A percentile compares a stretch with the other conserved stretches of the same genome.
Conservation (phyloP, 2,113 vertebrate species). For the Hylia prasina region DNA sequence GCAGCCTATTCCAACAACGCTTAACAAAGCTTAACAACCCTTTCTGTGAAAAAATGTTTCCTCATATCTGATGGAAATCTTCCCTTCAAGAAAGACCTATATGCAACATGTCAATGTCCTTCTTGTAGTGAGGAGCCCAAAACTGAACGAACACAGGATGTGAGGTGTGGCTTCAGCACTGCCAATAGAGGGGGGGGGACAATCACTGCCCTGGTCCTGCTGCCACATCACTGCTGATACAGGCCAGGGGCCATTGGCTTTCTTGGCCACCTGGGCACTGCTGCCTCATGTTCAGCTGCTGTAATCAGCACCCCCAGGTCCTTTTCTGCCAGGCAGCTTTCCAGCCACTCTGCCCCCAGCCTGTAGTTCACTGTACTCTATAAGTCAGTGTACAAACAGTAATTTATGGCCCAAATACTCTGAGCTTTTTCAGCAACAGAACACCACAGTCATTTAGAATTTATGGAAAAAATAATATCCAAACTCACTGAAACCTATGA, state of each 20-base stretch:
- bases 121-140: not conserved
- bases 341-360: not conserved
- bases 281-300: not conserved
- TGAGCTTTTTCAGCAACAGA: not conserved
- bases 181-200: not conserved
- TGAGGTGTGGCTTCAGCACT: not conserved
- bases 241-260: not conserved
- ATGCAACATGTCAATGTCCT: not conserved
- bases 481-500: not conserved
- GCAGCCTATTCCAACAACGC: not conserved
- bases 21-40: not conserved
- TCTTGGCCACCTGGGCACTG: not conserved
- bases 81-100: not conserved
- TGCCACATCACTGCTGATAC: fast-evolving
- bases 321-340: not conserved
- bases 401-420: not conserved
- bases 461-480: not conserved
- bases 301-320: not conserved
- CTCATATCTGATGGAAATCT: not conserved
- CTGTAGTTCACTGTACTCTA: not conserved
- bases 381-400: not conserved
- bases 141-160: not conserved
- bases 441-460: not conserved
- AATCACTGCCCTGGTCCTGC: not conserved
- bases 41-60: not conserved